Base-by-base conservation (phyloP, 2,888 invertebrate genomes). In the Mechanitis mazaeus region DNA sequence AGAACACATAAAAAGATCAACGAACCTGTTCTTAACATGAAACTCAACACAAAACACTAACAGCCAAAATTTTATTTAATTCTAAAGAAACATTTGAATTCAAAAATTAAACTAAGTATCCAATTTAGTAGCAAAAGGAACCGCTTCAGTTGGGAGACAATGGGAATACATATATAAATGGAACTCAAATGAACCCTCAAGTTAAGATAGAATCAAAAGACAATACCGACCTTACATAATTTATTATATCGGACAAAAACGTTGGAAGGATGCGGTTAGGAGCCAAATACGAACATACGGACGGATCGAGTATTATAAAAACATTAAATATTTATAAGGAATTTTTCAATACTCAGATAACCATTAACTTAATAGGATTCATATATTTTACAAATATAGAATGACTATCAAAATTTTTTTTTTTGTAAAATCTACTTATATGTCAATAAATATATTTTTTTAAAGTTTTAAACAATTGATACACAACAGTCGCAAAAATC, bases 201-300 rank as follows among this genome's bases (percentile, higher is more conserved):
- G 77, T 78, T 75, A 72, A 81, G 85, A 86, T 86, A 85, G 65
- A 76, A 84, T 86, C 83, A 72, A 64, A 74, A 80, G 83, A 87
- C 86, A 86, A 86, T 86, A 83, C 84, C 75, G 76, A 72, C 76
- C 78, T 78, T 79, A 78, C 77, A 78, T 83, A 84, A 85, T 85
- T 86, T 86, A 86, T 86, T 85, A 82, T 79, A 79, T 77, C 78
- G 74, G 71, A 77, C 83, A 83, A 84, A 85, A 84, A 84, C 80
- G 73, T 75, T 67, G 74, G 72, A 59, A 71, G 72, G 71, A 65
- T 70, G 75, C 71, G 72, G 68, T 73, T 70, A 60, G 54, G 57
- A 54, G 61, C 31, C 45, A 47, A 65, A 61, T 58, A 54, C 6
- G 38, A 45, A 67, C 66, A 64, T 60, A 66, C 63, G 56, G 66